Evolutionary conservation across 2,797 vertebrate species (phyloP), one percentile per base, ranked within the genome.

Genomic region (Pelochelys cantorii): DNA sequence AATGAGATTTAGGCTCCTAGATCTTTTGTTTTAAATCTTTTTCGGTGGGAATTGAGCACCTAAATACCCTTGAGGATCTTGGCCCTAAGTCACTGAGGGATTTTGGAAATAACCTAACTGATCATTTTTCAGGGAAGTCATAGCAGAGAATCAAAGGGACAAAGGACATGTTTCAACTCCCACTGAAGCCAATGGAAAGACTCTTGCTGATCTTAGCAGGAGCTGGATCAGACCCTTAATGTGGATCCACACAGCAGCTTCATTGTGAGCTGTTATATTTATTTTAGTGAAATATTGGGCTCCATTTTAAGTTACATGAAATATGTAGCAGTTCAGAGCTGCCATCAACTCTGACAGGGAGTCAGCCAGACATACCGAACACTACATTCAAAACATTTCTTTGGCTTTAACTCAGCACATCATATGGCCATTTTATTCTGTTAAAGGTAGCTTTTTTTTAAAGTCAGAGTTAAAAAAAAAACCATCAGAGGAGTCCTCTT

Each of bases 341-440:
- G 17, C 42, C 80, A 37, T 80, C 62, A 91, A 5, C 2, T 17
- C 18, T 93, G 88, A 93, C 86, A 91, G 89, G 12, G 53, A 90
- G n/a, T 60, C 11, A 92, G 34, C 60, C 22, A 82, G 79, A 84
- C 3, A 92, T 56, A 42, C 1, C 8, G 88, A 2, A 89, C 54
- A 85, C 81, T 89, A 94, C 92, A 90, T 83, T 87, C 10, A 85
- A 93, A 96, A 56, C 2, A 94, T 7, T 82, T 75, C 14, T 89
- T 93, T 94, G 27, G n/a, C 82, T 89, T 85, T 82, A 34, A 5
- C 59, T 86, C 56, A 87, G 55, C 91, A 90, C 57, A 88, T 59
- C 11, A 62, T 83, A 60, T 29, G 79, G 78, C 37, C n/a, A 68
- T 2, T 71, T 92, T 90, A 60, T 90, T 60, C 81, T 53, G 56